Evolutionary conservation across 2,888 invertebrate species (phyloP).

Genomic region (Malacosoma neustria): DNA sequence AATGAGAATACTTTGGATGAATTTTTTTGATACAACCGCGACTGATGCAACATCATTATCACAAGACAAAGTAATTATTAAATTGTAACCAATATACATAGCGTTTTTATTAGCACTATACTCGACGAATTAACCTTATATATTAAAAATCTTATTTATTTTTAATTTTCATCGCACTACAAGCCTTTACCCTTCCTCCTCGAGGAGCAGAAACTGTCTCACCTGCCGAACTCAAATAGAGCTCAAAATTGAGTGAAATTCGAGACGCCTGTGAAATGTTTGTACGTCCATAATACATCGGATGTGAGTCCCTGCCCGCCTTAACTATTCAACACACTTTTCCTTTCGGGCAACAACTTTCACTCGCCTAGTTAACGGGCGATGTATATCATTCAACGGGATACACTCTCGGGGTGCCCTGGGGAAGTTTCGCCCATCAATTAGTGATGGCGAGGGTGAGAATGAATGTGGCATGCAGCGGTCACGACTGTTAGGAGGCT

Average conservation of each 20-base stretch:
- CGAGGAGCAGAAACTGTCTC: neutral
- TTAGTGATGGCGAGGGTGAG: neutral
- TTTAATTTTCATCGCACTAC: too few species aligned
- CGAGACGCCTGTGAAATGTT: constrained; percentile 2
- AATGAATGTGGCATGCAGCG: too few species aligned
- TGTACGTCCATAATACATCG: constrained; percentile 4
- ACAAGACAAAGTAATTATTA: too few species aligned
- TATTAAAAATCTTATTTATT: too few species aligned
- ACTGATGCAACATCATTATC: too few species aligned
- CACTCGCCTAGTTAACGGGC: neutral
- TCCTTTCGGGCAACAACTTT: neutral
- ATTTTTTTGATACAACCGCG: too few species aligned
- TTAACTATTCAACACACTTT: neutral
- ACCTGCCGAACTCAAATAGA: neutral
- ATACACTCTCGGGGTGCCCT: neutral
- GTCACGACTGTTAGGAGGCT: too few species aligned
- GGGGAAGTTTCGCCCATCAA: neutral
- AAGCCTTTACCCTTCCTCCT: too few species aligned
- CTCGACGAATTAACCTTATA: too few species aligned
- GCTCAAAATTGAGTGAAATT: neutral
- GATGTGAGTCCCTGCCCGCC: neutral
- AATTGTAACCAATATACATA: too few species aligned
- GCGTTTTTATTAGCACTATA: too few species aligned
- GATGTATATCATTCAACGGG: neutral
- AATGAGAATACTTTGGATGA: too few species aligned